Conservation (phyloP, 2,888 invertebrate genomes). For the Corythucha ciliata region DNA sequence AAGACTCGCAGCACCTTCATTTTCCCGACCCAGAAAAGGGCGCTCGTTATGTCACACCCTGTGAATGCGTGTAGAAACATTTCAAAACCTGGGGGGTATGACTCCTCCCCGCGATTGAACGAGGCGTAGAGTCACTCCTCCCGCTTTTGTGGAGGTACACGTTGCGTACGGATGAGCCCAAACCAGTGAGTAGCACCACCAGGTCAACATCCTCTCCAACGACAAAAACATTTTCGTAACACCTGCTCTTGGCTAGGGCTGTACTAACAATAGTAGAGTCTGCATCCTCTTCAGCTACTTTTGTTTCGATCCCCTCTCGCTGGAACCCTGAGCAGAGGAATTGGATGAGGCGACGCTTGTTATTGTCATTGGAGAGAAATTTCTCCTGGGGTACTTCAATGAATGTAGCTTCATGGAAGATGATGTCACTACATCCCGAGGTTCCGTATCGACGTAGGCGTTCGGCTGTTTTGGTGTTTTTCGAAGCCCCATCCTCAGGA, state of each 20-base stretch:
- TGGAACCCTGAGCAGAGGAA: not conserved
- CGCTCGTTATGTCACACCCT: conserved; percentile 3
- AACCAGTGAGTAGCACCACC: not conserved
- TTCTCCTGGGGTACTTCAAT: conserved; percentile 3
- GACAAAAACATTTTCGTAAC: not conserved
- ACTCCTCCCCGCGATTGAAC: conserved; percentile 6
- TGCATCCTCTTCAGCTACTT: conserved; percentile 1
- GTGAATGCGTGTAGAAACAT: not conserved
- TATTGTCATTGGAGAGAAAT: not conserved
- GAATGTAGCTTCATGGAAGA: not conserved
- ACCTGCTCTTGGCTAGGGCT: not conserved
- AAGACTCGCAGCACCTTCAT: not conserved
- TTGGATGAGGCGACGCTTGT: not conserved
- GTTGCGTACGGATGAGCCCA: not conserved
- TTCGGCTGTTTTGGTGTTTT: conserved; percentile 3
- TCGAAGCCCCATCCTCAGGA: conserved; percentile 8
- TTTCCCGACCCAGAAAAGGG: conserved; percentile 5
- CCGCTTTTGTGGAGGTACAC: conserved; percentile 11
- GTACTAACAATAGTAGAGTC: not conserved
- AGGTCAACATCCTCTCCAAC: conserved; percentile 9
- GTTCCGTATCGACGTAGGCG: not conserved
- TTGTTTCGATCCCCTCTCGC: not conserved
- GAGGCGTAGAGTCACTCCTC: not conserved
- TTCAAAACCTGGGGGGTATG: conserved; percentile 2
- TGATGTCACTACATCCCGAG: too few relatives aligned